Conservation (phyloP, 2,113 vertebrate genomes). For the Cheirogaleus medius region DNA sequence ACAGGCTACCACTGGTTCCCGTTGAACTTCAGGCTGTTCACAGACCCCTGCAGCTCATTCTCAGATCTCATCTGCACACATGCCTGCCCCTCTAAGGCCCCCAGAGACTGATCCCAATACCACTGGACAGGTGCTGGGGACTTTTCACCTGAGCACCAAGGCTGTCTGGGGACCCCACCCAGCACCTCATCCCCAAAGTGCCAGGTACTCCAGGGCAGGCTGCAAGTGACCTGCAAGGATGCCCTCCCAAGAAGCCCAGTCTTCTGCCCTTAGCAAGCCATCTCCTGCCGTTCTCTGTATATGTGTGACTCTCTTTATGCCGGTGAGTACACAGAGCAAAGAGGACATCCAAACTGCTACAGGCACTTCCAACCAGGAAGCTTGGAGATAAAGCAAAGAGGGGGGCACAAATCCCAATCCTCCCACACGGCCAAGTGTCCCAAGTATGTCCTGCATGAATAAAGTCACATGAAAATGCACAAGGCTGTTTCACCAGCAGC, state of each 20-base stretch:
- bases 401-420: not conserved
- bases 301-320: not conserved
- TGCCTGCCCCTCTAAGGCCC: not conserved
- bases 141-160: not conserved
- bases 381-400: not conserved
- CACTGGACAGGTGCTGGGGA: not conserved
- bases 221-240: not conserved
- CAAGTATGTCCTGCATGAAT: not conserved
- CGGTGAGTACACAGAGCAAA: not conserved
- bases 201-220: not conserved
- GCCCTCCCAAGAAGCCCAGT: rapidly evolving
- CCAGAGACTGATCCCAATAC: not conserved
- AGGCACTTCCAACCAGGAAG: not conserved
- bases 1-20: rapidly evolving
- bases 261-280: not conserved
- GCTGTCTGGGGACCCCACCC: not conserved
- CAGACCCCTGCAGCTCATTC: not conserved
- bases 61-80: not conserved
- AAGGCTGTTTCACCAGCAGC: rapidly evolving
- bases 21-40: not conserved
- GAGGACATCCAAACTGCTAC: not conserved
- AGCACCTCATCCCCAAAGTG: not conserved
- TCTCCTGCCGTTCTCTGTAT: not conserved
- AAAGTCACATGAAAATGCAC: not conserved
- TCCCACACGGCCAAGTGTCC: rapidly evolving